Evolutionary conservation across 2,113 vertebrate species (phyloP), one percentile per base, ranked within the genome.

Genomic region (Saccopteryx bilineata): DNA sequence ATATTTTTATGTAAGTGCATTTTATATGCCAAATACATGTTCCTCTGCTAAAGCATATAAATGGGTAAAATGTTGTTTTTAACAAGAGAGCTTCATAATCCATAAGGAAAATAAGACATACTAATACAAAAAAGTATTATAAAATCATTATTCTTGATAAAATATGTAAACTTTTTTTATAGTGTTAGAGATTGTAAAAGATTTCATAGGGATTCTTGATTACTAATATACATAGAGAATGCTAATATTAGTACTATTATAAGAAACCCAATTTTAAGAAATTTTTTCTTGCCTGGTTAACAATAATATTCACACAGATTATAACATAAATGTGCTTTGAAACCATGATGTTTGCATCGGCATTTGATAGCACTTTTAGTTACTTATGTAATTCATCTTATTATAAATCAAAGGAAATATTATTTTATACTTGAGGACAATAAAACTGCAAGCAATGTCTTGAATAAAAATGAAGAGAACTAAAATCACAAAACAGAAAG

Each of bases 81-180:
- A 91, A 78, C 23, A 90, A 33, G 91, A 95, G 10, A 68, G 14
- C 11, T 94, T 91, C 33, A 84, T 69, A 88, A 79, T 80, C 56
- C 82, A 89, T 52, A 79, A 28, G 52, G n/a, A 9, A 2, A 65
- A 86, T 95, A 80, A 90, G 9, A 39, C 14, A 84, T 48, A 68
- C 23, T 87, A 94, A 89, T 28, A 71, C 3, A 83, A 63, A 33
- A 17, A 39, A 65, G 7, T 23, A 60, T 79, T 97, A 86, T 83
- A 21, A 93, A 79, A 9, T 72, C 46, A 82, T 91, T 96, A 81
- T 39, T 90, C 56, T 79, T 86, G 18, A 87, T 60, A 87, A 90
- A 81, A 31, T 46, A 75, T 75, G 24, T 58, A 87, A 93, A 61
- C 58, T 24, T 56, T 58, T 84, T 87, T 3, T 15, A 81, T 46